Conservation (phyloP, 2,888 invertebrate species). For the Mellilla xanthometata region DNA sequence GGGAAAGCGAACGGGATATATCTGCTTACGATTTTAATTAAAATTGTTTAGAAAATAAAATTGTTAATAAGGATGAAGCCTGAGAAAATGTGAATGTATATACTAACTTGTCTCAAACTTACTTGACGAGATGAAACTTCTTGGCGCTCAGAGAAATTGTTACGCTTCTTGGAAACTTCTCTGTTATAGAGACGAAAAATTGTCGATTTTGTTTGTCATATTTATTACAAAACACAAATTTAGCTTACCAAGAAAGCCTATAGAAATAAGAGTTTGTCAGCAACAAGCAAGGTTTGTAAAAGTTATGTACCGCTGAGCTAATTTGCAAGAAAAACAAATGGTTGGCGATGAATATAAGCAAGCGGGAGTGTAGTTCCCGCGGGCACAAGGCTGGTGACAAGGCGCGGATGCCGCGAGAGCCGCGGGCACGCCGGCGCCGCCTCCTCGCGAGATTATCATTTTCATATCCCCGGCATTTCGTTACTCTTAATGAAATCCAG, state of each 20-base stretch:
- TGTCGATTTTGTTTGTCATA: neutral
- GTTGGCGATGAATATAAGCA: no score
- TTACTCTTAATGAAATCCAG: constrained; percentile 79
- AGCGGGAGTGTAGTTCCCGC: no score
- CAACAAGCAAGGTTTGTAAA: no score
- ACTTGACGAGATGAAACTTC: constrained; percentile 33
- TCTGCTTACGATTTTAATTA: constrained; percentile 17
- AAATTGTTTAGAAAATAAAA: no score
- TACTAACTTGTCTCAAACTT: constrained; percentile 35
- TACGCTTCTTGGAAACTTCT: constrained; percentile 9
- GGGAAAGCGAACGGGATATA: constrained; percentile 4
- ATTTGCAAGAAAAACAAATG: no score
- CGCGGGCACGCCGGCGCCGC: constrained; percentile 9
- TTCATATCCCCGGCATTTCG: constrained; percentile 72
- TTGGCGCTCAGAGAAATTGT: constrained; percentile 23
- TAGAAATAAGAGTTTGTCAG: no score
- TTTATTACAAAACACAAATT: no score
- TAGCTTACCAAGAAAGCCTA: no score
- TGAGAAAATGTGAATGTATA: constrained; percentile 33
- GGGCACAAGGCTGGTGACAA: neutral
- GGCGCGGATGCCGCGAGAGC: neutral
- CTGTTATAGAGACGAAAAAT: neutral
- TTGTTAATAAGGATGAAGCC: constrained; percentile 32
- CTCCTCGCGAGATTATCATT: constrained; percentile 65
- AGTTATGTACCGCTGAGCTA: no score